Percentiles rank a stretch among this genome's conserved stretches.
phyloP scores from a whole-genome alignment of 1,140 invertebrate species.

The Polypedilum pembai region DNA sequence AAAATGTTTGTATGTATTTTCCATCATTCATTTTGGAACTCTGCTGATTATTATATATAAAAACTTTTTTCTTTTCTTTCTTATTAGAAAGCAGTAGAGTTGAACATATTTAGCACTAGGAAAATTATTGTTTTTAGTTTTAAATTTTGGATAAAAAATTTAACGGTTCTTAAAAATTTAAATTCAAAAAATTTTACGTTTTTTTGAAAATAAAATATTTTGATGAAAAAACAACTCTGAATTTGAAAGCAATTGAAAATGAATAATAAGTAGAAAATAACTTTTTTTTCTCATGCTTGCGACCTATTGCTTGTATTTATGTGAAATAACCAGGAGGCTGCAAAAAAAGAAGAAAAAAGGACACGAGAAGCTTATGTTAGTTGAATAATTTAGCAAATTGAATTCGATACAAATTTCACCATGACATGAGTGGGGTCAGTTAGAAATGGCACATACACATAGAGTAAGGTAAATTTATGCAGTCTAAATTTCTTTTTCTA shows the following conservation, averaged over 20 bases:
- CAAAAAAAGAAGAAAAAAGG: not conserved
- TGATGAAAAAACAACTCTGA: no score
- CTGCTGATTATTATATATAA: constrained; percentile 28
- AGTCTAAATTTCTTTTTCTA: not conserved
- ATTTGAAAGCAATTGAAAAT: no score
- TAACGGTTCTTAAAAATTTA: no score
- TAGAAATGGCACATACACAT: constrained; percentile 5
- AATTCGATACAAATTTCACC: constrained; percentile 11
- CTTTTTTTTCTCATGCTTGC: no score
- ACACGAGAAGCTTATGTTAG: constrained; percentile 17
- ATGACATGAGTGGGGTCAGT: constrained; percentile 15
- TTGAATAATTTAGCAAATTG: constrained; percentile 19
- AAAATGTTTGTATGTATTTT: constrained; percentile 26
- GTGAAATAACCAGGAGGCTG: not conserved
- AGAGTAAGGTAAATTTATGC: constrained; percentile 11
- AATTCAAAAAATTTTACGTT: no score
- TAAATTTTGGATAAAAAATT: no score
- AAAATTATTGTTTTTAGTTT: no score
- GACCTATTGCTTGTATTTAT: not conserved
- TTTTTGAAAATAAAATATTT: no score
- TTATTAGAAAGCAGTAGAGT: no score
- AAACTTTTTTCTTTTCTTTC: not conserved
- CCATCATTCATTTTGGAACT: constrained; percentile 27
- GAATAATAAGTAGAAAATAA: no score
- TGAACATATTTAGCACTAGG: no score